Evolutionary conservation across 2,888 invertebrate genomes (phyloP).

Genomic region (Carabus problematicus): DNA sequence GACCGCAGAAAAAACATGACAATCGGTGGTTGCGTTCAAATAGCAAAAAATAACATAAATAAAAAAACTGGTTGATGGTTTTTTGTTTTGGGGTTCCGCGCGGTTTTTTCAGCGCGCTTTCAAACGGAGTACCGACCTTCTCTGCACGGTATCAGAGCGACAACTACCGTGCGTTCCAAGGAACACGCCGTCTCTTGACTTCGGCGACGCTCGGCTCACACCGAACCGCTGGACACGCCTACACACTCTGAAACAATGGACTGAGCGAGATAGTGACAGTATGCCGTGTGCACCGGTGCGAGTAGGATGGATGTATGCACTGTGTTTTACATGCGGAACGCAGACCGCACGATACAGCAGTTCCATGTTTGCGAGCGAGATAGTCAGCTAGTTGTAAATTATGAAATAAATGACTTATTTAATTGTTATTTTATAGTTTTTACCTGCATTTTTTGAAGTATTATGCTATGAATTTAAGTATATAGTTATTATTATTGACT

Average conservation of each 20-base stretch:
- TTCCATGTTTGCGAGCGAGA: not conserved
- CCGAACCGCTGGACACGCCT: conserved; percentile 29
- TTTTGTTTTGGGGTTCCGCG: conserved; percentile 38
- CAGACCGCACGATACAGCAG: conserved; percentile 5
- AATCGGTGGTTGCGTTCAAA: conserved; percentile 31
- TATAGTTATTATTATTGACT: conserved; percentile 23
- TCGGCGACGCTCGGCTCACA: conserved; percentile 19
- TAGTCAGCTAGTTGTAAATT: conserved; percentile 22
- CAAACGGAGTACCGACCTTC: conserved; percentile 14
- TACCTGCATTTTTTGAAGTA: conserved; percentile 36
- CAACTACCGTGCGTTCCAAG: conserved; percentile 31
- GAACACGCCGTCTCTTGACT: conserved; percentile 28
- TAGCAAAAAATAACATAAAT: conserved; percentile 20
- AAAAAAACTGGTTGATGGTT: conserved; percentile 26
- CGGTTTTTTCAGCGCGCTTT: conserved; percentile 31
- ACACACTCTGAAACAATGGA: conserved; percentile 39
- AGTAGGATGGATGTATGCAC: conserved; percentile 8
- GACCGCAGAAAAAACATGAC: conserved; percentile 25
- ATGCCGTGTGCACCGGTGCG: not conserved
- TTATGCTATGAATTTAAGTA: conserved; percentile 25
- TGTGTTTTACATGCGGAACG: conserved; percentile 33
- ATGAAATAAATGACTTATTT: conserved; percentile 39
- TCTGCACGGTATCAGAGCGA: no score
- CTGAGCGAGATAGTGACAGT: conserved; percentile 11
- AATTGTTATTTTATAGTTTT: conserved; percentile 39